A percentile compares a stretch with the other conserved stretches of the same genome.
These are phyloP conservation scores for Hybos culiciformis DNA, from an alignment of 2,888 invertebrate genomes.

Conservation along the genomic window DNA sequence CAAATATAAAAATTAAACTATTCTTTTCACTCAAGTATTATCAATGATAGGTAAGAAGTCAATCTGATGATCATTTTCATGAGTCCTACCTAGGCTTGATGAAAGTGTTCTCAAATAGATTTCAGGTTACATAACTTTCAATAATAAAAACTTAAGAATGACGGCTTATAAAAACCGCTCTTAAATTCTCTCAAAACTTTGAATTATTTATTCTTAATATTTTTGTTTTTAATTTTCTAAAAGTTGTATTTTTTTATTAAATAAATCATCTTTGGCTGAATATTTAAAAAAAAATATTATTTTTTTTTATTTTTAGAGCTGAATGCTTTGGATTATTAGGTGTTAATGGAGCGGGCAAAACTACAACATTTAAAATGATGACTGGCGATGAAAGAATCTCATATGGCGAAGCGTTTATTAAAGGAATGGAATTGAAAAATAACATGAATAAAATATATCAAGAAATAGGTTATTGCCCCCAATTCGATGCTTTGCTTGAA, in stretches of 20 bases:
- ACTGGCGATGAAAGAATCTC: constrained; percentile 67
- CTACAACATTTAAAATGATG: constrained; percentile 79
- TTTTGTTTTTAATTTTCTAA: neutral
- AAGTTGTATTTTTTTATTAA: neutral
- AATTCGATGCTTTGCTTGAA: constrained; percentile 59
- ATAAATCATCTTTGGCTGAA: neutral
- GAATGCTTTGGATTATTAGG: constrained; percentile 76
- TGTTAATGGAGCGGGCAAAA: constrained; percentile 79
- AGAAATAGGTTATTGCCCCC: constrained; percentile 58
- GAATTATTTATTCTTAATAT: neutral
- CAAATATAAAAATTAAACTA: too few species aligned
- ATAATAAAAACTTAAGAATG: too few species aligned
- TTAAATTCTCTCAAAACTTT: too few species aligned
- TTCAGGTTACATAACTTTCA: too few species aligned
- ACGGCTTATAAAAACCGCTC: too few species aligned
- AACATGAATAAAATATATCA: constrained; percentile 45
- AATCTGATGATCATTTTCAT: too few species aligned
- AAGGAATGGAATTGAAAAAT: constrained; percentile 40
- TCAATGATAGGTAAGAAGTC: too few species aligned
- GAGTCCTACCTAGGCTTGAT: too few species aligned
- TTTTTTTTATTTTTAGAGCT: constrained; percentile 28
- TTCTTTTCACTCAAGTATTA: too few species aligned
- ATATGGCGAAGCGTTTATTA: constrained; percentile 55
- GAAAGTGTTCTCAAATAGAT: too few species aligned
- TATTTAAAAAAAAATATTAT: neutral